Evolutionary conservation across 2,888 invertebrate genomes (phyloP).

Genomic region (Nudaria mundana): DNA sequence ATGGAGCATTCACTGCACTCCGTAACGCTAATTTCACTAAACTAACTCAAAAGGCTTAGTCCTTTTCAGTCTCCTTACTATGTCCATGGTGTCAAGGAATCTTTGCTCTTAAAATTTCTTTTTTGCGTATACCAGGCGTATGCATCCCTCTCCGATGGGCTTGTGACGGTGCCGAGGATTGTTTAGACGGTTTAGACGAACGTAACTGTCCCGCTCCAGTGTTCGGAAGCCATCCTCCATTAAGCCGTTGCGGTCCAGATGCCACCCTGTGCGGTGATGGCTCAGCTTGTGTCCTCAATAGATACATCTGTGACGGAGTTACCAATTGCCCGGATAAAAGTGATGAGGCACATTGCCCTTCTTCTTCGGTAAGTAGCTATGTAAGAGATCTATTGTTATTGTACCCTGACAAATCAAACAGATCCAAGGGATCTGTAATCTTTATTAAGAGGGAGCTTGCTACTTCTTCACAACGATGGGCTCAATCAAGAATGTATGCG

Average conservation of each 20-base stretch:
- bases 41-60: too few species aligned
- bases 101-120: neutral
- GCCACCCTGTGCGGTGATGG: conserved; percentile 27
- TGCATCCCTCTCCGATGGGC: conserved; percentile 90
- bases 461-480: too few species aligned
- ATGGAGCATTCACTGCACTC: too few species aligned
- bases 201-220: conserved; percentile 38
- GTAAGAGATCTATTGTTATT: too few species aligned
- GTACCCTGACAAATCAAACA: too few species aligned
- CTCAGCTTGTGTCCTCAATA: conserved; percentile 62
- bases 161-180: conserved; percentile 91
- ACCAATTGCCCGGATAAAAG: conserved; percentile 85
- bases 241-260: conserved; percentile 20
- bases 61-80: too few species aligned
- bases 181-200: conserved; percentile 91
- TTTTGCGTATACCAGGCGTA: conserved; percentile 67
- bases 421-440: too few species aligned
- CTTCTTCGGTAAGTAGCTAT: conserved; percentile 18
- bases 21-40: too few species aligned
- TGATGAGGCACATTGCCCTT: conserved; percentile 82
- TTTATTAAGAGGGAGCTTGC: too few species aligned
- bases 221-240: conserved; percentile 20
- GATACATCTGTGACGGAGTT: conserved; percentile 89
- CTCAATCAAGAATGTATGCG: too few species aligned
- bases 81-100: too few species aligned